Base-by-base conservation (phyloP, 2,797 vertebrate genomes). In the Sebastes steindachneri region DNA sequence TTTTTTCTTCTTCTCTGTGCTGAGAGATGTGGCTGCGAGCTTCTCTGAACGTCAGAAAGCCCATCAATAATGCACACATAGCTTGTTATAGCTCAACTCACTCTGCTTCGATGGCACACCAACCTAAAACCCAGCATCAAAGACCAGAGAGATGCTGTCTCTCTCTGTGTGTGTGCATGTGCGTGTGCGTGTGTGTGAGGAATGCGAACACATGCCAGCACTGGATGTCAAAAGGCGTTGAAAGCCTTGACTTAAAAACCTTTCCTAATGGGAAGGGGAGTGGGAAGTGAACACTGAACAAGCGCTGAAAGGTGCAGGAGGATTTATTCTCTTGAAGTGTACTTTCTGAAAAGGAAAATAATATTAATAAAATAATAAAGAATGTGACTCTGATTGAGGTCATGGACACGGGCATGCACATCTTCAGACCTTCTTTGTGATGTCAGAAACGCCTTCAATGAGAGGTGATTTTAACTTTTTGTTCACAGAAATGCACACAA, bases 1-100 rank as follows among this genome's bases (percentile, higher is more conserved):
- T 58, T 71, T 58, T 60, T 63, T 41, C 53, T 25, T n/a, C 51
- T 25, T 26, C 37, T 86, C 74, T 26, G 73, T 77, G 80, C 73
- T n/a, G 53, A 80, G 82, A 84, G 82, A 89, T 88, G 88, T 87
- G 86, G 91, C 75, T 82, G 83, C 5, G 53, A 90, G 85, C 75
- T 89, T 89, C 89, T 85, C 83, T 84, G 83, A 90, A 84, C 75
- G 79, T 77, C 90, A 90, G 84, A 88, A 64, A 88, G 64, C 41
- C 67, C 83, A 94, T 95, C 90, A 95, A 94, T 95, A 93, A 95
- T 95, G 93, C 90, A 95, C 88, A 92, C 63, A 29, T 69, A 90
- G 89, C 91, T 92, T 93, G 92, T 93, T 93, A 92, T 89, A 91
- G 89, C 92, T 93, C 88, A 84, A 86, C 83, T 86, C 88, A 83